Evolutionary conservation across 2,888 invertebrate species (phyloP), one percentile per base, ranked within the genome.

Genomic region (Coleophora flavipennella): DNA sequence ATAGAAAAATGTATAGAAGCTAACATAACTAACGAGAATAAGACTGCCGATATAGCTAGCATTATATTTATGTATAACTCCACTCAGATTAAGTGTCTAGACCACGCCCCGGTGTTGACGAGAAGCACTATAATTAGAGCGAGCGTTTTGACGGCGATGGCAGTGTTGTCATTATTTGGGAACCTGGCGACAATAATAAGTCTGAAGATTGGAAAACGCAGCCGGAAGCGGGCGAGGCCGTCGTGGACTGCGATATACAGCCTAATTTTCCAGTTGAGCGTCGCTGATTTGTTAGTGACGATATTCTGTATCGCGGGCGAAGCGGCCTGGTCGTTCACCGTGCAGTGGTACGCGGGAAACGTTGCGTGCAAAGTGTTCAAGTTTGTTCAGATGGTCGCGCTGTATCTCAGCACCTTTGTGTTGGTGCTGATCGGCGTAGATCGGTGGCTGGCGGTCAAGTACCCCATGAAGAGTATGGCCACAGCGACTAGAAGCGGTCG

Each of bases 401-500:
- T 95, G 38, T 93, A 94, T 63, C 74, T 94, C 46, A 94, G 94
- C 44, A 94, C 94, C 0, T 94, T 92, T 67, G 88, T 94, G 31
- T 80, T 94, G 14, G 94, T 94, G 27, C 84, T 94, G 34, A 94
- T 95, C 55, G 93, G 93, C 9, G 87, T 94, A 33, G 94, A 95
- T 61, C 85, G 94, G 40, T 93, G 93, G 86, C 86, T 92, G 35
- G 92, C 92, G 1, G 92, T 94, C 9, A 88, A 92, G 51, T 93
- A 92, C 67, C 94, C 94, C 0, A 91, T 93, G 89, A 90, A 89
- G 56, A 85, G 83, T 48, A 79, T 90, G 61, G 88, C 86, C 8
- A 90, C 90, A 41, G 88, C 90, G 0, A 88, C 91, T 38, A 86
- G 91, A 9, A 92, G 92, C 47, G 87, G 87, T 41, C 84, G 90